phyloP scores from a whole-genome alignment of 2,797 vertebrate genomes.

The Podargus strigoides region DNA sequence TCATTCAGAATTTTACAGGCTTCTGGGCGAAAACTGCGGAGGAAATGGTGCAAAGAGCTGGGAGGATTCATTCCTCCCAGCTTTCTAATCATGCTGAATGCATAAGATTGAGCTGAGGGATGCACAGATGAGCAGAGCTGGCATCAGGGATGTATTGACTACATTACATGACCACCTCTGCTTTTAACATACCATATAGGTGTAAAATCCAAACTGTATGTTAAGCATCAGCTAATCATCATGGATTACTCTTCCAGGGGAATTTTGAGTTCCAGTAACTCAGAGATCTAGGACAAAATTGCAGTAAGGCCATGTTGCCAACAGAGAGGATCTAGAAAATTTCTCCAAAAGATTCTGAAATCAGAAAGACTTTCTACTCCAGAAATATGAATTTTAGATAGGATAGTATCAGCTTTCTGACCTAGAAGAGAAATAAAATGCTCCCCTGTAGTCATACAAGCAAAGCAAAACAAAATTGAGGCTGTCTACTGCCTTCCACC shows the following conservation, averaged over 20 bases:
- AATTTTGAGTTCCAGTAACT: background rate
- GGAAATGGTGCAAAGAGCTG: background rate
- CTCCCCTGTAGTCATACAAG: background rate
- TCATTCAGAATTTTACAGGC: background rate
- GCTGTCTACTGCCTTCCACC: background rate
- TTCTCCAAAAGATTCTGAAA: background rate
- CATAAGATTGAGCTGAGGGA: background rate
- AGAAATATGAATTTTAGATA: background rate
- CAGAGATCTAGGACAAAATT: background rate
- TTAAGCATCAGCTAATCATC: background rate
- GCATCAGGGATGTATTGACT: fast-evolving
- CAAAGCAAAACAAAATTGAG: background rate
- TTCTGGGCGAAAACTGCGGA: background rate
- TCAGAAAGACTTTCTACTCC: background rate
- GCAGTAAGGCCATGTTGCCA: background rate
- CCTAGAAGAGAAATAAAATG: background rate
- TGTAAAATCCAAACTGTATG: background rate
- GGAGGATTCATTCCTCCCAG: background rate
- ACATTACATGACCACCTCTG: background rate
- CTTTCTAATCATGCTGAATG: background rate
- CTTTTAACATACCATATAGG: background rate
- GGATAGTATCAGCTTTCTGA: background rate
- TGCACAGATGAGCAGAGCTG: background rate
- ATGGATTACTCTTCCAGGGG: background rate
- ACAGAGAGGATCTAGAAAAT: background rate